phyloP scores from a whole-genome alignment of 2,888 invertebrate species.

The Drosophila bunnanda region DNA sequence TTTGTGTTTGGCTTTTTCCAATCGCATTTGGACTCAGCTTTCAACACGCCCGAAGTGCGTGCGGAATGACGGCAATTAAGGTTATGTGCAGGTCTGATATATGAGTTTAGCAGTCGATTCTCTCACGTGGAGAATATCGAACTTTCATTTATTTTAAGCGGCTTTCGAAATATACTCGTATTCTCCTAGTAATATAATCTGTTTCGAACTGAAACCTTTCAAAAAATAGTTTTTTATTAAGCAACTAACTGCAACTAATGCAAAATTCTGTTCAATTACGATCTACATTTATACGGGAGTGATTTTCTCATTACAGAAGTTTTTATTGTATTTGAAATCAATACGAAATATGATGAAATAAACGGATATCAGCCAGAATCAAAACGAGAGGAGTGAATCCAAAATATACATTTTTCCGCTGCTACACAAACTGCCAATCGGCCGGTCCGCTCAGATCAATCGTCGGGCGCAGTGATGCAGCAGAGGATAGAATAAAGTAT shows the following conservation, averaged over 20 bases:
- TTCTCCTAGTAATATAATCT: not conserved
- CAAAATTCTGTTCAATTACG: not conserved
- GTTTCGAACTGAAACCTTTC: not conserved
- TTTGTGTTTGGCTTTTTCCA: conserved; percentile 54
- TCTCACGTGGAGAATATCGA: not conserved
- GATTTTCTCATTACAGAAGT: not conserved
- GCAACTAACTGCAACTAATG: too few relatives aligned
- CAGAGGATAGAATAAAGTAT: conserved; percentile 32
- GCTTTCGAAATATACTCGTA: too few relatives aligned
- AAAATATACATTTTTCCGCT: not conserved
- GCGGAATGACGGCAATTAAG: conserved; percentile 75
- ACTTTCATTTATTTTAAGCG: too few relatives aligned
- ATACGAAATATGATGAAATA: not conserved
- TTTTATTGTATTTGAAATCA: too few relatives aligned
- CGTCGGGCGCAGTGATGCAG: conserved; percentile 44
- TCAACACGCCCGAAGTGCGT: conserved; percentile 57
- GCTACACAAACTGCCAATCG: conserved; percentile 12
- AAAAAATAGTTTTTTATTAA: not conserved
- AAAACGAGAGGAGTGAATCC: not conserved
- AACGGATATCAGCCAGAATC: not conserved
- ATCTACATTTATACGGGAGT: too few relatives aligned
- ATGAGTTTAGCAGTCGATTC: conserved; percentile 5
- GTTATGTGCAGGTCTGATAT: conserved; percentile 23
- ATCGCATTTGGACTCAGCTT: conserved; percentile 29
- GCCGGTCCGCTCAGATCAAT: conserved; percentile 17